Percentiles rank a stretch among this genome's conserved stretches.
Evolutionary conservation across 2,888 invertebrate species (phyloP).

Genomic region (Cephonodes hylas): DNA sequence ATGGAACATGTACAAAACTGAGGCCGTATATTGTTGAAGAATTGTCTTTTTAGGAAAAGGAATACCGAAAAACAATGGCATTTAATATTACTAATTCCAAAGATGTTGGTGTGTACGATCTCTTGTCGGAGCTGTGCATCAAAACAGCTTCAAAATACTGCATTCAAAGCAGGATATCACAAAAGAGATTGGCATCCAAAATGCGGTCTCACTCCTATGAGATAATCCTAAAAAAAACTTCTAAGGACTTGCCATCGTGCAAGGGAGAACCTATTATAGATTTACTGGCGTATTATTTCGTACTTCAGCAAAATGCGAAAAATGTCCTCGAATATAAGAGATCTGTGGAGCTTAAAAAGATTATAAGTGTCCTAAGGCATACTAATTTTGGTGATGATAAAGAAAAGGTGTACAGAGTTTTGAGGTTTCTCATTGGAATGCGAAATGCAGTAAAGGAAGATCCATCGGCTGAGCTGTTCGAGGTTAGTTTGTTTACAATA

Average conservation of each 20-base stretch:
- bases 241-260: constrained; percentile 37
- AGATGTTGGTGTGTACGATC: constrained; percentile 58
- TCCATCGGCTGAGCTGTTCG: constrained; percentile 55
- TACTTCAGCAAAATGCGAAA: constrained; percentile 53
- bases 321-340: constrained; percentile 66
- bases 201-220: constrained; percentile 69
- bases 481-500: constrained; percentile 44
- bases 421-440: constrained; percentile 56
- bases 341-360: constrained; percentile 54
- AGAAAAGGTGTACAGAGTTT: constrained; percentile 47
- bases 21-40: neutral
- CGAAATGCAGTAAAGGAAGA: constrained; percentile 57
- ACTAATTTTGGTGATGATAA: constrained; percentile 52
- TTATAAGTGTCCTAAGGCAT: constrained; percentile 48
- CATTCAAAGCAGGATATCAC: constrained; percentile 50
- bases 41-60: neutral
- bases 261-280: constrained; percentile 59
- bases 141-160: constrained; percentile 60
- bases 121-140: constrained; percentile 62
- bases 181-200: constrained; percentile 50
- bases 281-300: constrained; percentile 60
- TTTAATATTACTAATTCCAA: constrained; percentile 16
- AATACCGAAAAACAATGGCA: neutral
- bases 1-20: neutral
- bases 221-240: constrained; percentile 64